A percentile compares a stretch with the other conserved stretches of the same genome.
These are phyloP conservation scores for Parnassius orleans DNA, from an alignment of 2,888 invertebrate genomes.

Conservation along the genomic window DNA sequence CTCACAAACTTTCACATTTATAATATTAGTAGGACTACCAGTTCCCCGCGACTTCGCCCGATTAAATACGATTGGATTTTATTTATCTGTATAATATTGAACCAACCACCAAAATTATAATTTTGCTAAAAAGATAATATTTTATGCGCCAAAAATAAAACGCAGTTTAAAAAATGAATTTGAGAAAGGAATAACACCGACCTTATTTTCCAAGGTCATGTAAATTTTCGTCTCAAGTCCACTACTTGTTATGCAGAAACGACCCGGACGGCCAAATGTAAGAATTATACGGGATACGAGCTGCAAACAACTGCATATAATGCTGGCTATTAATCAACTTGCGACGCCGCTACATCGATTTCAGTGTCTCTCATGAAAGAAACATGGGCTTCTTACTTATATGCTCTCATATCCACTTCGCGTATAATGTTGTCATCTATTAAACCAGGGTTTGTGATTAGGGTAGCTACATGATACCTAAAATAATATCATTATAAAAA, in stretches of 20 bases:
- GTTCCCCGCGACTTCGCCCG: too few relatives aligned
- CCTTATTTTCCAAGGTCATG: conserved; percentile 45
- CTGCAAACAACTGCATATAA: conserved; percentile 70
- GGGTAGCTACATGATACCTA: conserved; percentile 2
- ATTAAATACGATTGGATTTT: too few relatives aligned
- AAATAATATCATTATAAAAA: too few relatives aligned
- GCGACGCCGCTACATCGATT: conserved; percentile 45
- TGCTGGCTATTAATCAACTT: conserved; percentile 54
- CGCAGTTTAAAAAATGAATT: too few relatives aligned
- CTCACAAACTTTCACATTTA: too few relatives aligned
- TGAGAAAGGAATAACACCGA: conserved; percentile 28
- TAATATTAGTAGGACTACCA: too few relatives aligned
- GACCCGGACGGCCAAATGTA: conserved; percentile 62
- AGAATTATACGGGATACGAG: conserved; percentile 58
- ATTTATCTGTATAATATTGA: too few relatives aligned
- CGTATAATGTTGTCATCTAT: conserved; percentile 68
- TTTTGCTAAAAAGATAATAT: too few relatives aligned
- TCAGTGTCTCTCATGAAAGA: conserved; percentile 58
- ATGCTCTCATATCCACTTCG: conserved; percentile 41
- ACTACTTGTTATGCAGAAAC: conserved; percentile 46
- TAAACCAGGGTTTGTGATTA: conserved; percentile 43
- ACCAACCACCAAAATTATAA: too few relatives aligned
- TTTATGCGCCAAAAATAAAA: too few relatives aligned
- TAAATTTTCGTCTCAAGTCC: conserved; percentile 39
- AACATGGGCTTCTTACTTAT: conserved; percentile 47